Base-by-base conservation (phyloP, 2,888 invertebrate genomes). In the Aphidoletes aphidimyza region DNA sequence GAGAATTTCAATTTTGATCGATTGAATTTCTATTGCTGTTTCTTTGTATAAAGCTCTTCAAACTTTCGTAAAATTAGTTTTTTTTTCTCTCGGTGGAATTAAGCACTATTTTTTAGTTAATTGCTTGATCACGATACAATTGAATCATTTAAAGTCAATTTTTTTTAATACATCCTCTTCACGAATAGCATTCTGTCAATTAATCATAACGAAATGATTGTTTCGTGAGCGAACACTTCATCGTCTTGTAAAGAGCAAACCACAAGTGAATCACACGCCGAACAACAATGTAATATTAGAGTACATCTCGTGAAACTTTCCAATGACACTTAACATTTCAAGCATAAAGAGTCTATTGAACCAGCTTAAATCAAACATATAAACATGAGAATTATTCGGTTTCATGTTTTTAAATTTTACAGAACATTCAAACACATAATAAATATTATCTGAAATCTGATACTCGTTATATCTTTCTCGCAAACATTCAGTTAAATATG, bases 141-240 rank as follows among this genome's bases (percentile, higher is more conserved):
- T n/a, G n/a, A 37, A 81, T 69, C 30, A 69, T 81, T 37, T 81
- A 22, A 37, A 81, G 19, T 37, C 81, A n/a, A 34, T 34, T 19
- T 69, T 69, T 69, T n/a, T 69, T 69, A 34, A 34, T 69, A 9
- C 36, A 6, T 69, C 34, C 34, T 36, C 19, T 69, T 69, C 5
- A n/a, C 39, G 37, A 81, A 36, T 81, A 36, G 0, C n/a, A 22
- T 37, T 81, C 6, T n/a, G 36, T 81, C 81, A 37, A 81, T 81
- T 81, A 81, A 81, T 81, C 81, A 81, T 81, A n/a, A n/a, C n/a
- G 19, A 22, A 37, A 37, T 36, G 37, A 81, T 81, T 37, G 37
- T 81, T 81, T 81, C 22, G 81, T 81, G 81, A 81, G 37, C 36
- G 81, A 81, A 37, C 37, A 81, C 81, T 81, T 81, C 30, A 81